A percentile compares a stretch with the other conserved stretches of the same genome.
Evolutionary conservation across 2,888 invertebrate species (phyloP).

Genomic region (Epistrophe grossulariae): DNA sequence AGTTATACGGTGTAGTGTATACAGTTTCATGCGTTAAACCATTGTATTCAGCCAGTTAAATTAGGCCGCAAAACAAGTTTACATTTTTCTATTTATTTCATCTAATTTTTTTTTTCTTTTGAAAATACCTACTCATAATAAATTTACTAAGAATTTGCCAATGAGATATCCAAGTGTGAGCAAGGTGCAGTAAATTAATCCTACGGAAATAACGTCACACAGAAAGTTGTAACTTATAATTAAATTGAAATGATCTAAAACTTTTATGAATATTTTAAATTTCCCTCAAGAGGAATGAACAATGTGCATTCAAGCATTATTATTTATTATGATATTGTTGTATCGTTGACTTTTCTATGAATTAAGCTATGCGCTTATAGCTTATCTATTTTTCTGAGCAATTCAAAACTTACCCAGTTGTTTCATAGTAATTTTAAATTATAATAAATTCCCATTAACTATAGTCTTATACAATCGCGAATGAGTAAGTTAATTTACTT

Average conservation of each 20-base stretch:
- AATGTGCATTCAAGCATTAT: neutral
- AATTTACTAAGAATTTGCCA: neutral
- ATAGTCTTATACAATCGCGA: neutral
- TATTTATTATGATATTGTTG: neutral
- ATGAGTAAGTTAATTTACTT: no score
- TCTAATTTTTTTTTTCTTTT: neutral
- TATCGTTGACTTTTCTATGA: neutral
- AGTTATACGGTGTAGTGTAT: no score
- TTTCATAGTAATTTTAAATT: neutral
- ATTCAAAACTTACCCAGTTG: neutral
- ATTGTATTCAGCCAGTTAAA: neutral
- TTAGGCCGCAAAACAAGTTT: neutral
- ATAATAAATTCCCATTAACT: neutral
- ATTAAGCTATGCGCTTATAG: neutral
- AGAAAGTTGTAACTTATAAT: neutral
- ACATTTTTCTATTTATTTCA: neutral
- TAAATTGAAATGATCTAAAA: neutral
- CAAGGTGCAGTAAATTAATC: neutral
- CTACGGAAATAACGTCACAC: neutral
- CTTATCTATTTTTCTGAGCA: neutral
- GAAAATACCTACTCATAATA: neutral
- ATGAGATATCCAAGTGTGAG: no score
- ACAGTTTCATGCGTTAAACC: no score
- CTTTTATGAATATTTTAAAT: neutral
- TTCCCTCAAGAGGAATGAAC: neutral